These are phyloP conservation scores for Peucedramus taeniatus DNA, from an alignment of 2,113 vertebrate species.

Conservation along the genomic window DNA sequence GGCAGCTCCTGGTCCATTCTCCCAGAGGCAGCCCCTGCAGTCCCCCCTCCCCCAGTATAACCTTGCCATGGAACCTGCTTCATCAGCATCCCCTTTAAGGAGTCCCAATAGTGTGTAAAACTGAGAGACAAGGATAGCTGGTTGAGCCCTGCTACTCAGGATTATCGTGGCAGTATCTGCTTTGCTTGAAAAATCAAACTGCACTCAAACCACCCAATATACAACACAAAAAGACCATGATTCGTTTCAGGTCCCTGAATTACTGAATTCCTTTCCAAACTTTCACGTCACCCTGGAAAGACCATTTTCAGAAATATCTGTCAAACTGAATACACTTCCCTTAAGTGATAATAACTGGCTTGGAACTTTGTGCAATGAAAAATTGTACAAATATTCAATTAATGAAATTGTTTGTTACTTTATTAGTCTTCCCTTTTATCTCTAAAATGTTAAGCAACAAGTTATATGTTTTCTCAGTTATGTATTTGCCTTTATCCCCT, in stretches of 20 bases:
- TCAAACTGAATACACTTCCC: neutral
- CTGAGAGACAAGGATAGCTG: neutral
- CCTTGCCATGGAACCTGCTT: neutral
- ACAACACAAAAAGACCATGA: neutral
- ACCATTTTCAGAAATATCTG: neutral
- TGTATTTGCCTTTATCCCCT: neutral
- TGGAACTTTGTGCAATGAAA: neutral
- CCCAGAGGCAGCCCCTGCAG: neutral
- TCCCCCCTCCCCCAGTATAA: neutral
- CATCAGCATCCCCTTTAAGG: neutral
- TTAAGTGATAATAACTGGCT: neutral
- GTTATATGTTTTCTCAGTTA: neutral
- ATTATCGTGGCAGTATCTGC: neutral
- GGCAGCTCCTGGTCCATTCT: neutral
- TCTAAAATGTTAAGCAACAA: neutral
- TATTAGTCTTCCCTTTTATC: neutral
- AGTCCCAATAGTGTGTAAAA: neutral
- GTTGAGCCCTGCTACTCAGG: neutral
- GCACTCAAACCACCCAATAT: neutral
- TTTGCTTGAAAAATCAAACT: neutral
- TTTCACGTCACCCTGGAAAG: neutral
- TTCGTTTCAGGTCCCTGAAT: neutral
- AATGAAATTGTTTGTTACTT: neutral
- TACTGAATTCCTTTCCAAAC: neutral
- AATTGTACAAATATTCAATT: neutral